phyloP scores from a whole-genome alignment of 2,797 vertebrate species.

The Coreius guichenoti region DNA sequence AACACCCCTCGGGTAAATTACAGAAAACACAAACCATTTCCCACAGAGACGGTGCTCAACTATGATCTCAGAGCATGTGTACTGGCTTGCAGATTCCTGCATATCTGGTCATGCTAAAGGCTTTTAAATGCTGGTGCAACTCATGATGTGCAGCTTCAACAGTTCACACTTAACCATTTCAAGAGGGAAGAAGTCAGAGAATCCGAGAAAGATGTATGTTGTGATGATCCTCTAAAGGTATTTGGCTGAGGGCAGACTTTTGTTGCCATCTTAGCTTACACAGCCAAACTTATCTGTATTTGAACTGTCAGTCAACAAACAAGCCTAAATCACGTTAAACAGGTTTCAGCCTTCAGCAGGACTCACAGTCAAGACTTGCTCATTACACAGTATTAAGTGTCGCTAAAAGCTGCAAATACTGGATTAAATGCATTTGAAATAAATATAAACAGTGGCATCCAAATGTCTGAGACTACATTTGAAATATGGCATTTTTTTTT shows the following conservation, averaged over 20 bases:
- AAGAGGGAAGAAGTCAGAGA: background rate
- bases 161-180: background rate
- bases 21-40: slow-evolving; percentile 39
- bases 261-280: slow-evolving; percentile 30
- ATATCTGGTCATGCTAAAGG: background rate
- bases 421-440: background rate
- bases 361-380: slow-evolving; percentile 22
- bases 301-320: slow-evolving; percentile 45
- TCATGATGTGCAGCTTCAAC: background rate
- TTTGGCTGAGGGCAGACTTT: slow-evolving; percentile 9
- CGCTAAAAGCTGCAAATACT: slow-evolving; percentile 8
- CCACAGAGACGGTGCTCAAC: slow-evolving; percentile 7
- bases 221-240: slow-evolving; percentile 31
- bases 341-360: slow-evolving; percentile 53
- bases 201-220: background rate
- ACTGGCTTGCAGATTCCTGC: slow-evolving; percentile 46
- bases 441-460: background rate
- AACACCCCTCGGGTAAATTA: slow-evolving; percentile 41
- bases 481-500: background rate
- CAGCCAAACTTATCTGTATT: slow-evolving; percentile 18
- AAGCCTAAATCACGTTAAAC: slow-evolving; percentile 55
- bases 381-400: slow-evolving; percentile 33
- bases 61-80: slow-evolving; percentile 43
- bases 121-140: slow-evolving; percentile 6
- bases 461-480: slow-evolving; percentile 13